phyloP scores from a whole-genome alignment of 2,888 invertebrate species.

The Linnaemya vulpina region DNA sequence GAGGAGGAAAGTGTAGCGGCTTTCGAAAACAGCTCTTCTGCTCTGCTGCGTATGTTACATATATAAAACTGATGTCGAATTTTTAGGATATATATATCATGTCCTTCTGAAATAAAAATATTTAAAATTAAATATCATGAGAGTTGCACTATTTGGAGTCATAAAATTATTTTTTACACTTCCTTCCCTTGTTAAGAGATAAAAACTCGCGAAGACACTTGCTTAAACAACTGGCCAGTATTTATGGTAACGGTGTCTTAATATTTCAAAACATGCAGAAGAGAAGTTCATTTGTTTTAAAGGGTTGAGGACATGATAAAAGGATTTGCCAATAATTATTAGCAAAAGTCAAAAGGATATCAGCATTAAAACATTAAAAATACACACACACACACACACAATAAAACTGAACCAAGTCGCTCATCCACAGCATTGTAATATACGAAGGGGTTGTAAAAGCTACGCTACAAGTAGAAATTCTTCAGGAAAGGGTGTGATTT shows the following conservation, averaged over 20 bases:
- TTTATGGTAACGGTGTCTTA: slow-evolving; percentile 52
- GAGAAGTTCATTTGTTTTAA: slow-evolving; percentile 20
- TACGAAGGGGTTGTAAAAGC: slow-evolving; percentile 59
- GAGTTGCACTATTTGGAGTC: too few relatives aligned
- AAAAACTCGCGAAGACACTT: slow-evolving; percentile 2
- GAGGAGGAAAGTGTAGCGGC: too few relatives aligned
- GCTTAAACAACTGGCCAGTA: not conserved
- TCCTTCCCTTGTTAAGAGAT: too few relatives aligned
- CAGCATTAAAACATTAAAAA: slow-evolving; percentile 67
- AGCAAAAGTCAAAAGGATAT: slow-evolving; percentile 70
- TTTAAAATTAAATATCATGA: too few relatives aligned
- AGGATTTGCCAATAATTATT: slow-evolving; percentile 72
- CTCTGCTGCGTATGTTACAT: too few relatives aligned
- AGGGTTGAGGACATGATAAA: slow-evolving; percentile 65
- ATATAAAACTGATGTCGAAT: too few relatives aligned
- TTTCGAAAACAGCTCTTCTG: too few relatives aligned
- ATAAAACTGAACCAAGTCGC: not conserved
- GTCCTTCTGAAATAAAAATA: too few relatives aligned
- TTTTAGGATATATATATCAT: too few relatives aligned
- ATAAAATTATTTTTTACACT: too few relatives aligned
- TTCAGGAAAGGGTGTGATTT: slow-evolving; percentile 57
- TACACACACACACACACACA: slow-evolving; percentile 15
- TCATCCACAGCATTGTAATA: slow-evolving; percentile 20
- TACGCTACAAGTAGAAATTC: not conserved
- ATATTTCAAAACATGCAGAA: slow-evolving; percentile 50